Evolutionary conservation across 2,113 vertebrate genomes (phyloP), one percentile per base, ranked within the genome.

Genomic region (Corythaixoides concolor): DNA sequence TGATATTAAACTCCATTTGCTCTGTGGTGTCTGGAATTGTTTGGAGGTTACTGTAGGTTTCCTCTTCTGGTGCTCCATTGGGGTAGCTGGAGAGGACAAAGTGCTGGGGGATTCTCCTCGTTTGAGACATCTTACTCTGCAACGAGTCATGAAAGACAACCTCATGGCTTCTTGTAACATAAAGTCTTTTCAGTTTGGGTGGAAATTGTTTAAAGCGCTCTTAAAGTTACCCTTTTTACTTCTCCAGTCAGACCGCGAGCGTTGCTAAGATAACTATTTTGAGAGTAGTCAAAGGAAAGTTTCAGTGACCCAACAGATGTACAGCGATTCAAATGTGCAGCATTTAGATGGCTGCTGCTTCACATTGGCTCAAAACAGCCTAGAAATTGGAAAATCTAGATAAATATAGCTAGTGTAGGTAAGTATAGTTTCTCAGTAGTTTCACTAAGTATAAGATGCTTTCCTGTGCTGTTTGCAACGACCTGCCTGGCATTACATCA

Each of bases 121-220:
- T 76, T 32, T 93, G 96, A 35, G 98, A 97, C 98, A 98, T 98
- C 90, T 95, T 93, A 59, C 49, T 89, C 94, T 98, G 92, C 68
- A 95, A 76, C 5, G 18, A 77, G 86, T 53, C 64, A 55, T 3
- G 7, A 79, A 89, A 93, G 43, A 91, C 32, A 92, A 60, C 21
- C 53, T 60, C 15, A 6, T 14, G 28, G 35, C 37, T 78, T 67
- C 39, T 85, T 22, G 30, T 41, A 49, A 35, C 11, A 8, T 14
- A 11, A 33, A 8, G n/a, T 26, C 41, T 87, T 80, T 77, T 84
- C 73, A 50, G 69, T 80, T 80, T n/a, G 59, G 68, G 55, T 45
- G 82, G 68, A 85, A 93, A 85, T 64, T 28, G 39, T 83, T 90
- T 72, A 15, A 92, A 68, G 22, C 1, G 4, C 19, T 70, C 35